These are phyloP conservation scores for Harpalus rufipes DNA, from an alignment of 2,888 invertebrate species.

Conservation along the genomic window DNA sequence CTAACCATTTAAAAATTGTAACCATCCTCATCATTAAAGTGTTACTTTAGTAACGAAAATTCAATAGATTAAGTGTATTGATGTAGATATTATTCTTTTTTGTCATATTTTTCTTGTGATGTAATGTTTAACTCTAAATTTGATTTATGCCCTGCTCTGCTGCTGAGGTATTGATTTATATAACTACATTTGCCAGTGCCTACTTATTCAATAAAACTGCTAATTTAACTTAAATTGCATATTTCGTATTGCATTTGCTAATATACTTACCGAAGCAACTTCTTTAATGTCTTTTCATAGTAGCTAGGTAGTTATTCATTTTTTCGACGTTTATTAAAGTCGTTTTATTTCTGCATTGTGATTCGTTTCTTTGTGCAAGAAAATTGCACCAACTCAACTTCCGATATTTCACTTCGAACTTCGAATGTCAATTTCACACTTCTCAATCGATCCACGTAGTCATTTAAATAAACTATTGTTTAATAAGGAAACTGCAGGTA, in stretches of 20 bases:
- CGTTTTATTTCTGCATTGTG: conserved; percentile 5
- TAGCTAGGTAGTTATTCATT: background rate
- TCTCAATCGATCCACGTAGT: conserved; percentile 29
- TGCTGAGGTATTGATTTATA: background rate
- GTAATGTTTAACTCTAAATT: background rate
- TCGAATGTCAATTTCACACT: conserved; percentile 21
- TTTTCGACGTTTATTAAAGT: background rate
- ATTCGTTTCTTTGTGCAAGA: conserved; percentile 13
- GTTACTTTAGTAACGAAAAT: no score
- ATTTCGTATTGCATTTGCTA: background rate
- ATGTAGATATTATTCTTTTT: no score
- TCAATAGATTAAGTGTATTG: no score
- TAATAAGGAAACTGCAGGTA: conserved; percentile 53
- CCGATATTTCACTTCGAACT: conserved; percentile 15
- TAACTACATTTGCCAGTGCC: background rate
- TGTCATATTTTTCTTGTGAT: background rate
- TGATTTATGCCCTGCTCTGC: background rate
- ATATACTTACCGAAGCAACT: background rate
- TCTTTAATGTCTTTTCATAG: background rate
- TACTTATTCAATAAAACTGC: background rate
- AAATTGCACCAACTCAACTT: background rate
- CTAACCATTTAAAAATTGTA: no score
- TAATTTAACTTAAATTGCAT: background rate
- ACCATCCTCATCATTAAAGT: no score
- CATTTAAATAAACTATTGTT: conserved; percentile 64